Evolutionary conservation across 2,888 invertebrate species (phyloP), one percentile per base, ranked within the genome.

Genomic region (Cantharis rufa): DNA sequence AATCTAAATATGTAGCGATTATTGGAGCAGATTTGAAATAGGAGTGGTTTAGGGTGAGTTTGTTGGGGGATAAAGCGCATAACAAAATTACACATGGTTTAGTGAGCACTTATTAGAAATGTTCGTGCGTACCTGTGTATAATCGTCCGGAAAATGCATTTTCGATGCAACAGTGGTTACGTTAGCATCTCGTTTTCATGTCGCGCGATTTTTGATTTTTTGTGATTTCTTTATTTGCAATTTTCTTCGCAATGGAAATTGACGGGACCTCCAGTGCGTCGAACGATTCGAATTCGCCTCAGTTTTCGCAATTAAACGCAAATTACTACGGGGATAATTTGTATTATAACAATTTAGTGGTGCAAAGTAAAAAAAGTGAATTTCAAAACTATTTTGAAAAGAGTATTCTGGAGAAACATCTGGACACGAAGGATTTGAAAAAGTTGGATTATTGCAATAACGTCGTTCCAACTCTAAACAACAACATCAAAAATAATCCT

Each of bases 201-300:
- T 61, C 11, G 16, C 61, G 61, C 61, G 63, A 64, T 15, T 32
- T 61, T 16, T 15, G 3, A 21, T 32, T 21, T 10, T 16, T 15
- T 13, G 15, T 21, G 32, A 70, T 48, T 69, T 69, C 11, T 24
- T 15, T 15, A 24, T 69, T 24, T 69, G 15, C 2, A 76, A 69
- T 48, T 48, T 48, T 48, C 48, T 48, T 48, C 48, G 48, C n/a
- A 70, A 86, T 86, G 86, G 86, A 86, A 79, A 81, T 85, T 16
- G 86, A 86, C 64, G 83, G 81, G 5, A 79, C 84, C 13, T 87
- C 87, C 9, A 87, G 86, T 79, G 84, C 85, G 16, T 88, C 88
- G 2, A 87, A 85, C 77, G 88, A 88, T 80, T 87, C 88, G 10
- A 85, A 83, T 74, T 81, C 83, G 69, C 83, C 84, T 15, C 85